Percentiles rank a stretch among this genome's conserved stretches.
These are phyloP conservation scores for Schizopygopsis pylzovi DNA, from an alignment of 2,797 vertebrate species.

Conservation along the genomic window DNA sequence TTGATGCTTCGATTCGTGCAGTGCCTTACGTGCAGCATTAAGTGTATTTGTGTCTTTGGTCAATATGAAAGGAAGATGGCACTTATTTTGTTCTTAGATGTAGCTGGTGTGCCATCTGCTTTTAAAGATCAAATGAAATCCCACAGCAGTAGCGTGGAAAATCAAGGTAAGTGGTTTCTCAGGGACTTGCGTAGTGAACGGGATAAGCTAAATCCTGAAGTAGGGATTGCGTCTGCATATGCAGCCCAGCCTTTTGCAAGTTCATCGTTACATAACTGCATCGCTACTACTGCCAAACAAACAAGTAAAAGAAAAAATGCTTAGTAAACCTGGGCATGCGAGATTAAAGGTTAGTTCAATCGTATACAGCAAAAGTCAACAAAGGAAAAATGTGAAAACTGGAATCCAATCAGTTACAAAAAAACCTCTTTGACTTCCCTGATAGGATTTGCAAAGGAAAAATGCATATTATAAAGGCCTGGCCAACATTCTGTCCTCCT, in stretches of 20 bases:
- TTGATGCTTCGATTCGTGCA: constrained; percentile 44
- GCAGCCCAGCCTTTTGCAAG: constrained; percentile 56
- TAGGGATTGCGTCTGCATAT: constrained; percentile 45
- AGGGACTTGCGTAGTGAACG: constrained; percentile 56
- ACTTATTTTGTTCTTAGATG: constrained; percentile 58
- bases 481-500: background rate
- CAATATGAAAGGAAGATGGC: constrained; percentile 34
- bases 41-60: constrained; percentile 47
- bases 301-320: constrained; percentile 34
- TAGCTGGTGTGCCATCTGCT: constrained; percentile 51
- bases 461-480: constrained; percentile 1
- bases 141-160: constrained; percentile 52
- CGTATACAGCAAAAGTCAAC: background rate
- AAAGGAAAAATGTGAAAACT: constrained; percentile 5
- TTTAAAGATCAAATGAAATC: constrained; percentile 57
- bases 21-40: constrained; percentile 22
- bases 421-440: constrained; percentile 5
- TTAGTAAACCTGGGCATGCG: constrained; percentile 18
- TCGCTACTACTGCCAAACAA: constrained; percentile 53
- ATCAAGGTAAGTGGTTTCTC: constrained; percentile 63
- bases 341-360: constrained; percentile 36
- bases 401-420: constrained; percentile 14
- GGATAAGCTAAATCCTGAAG: constrained; percentile 55
- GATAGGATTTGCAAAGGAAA: constrained; percentile 21
- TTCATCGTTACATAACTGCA: constrained; percentile 59